phyloP scores from a whole-genome alignment of 2,113 vertebrate genomes.

The Thinocorus orbignyianus region DNA sequence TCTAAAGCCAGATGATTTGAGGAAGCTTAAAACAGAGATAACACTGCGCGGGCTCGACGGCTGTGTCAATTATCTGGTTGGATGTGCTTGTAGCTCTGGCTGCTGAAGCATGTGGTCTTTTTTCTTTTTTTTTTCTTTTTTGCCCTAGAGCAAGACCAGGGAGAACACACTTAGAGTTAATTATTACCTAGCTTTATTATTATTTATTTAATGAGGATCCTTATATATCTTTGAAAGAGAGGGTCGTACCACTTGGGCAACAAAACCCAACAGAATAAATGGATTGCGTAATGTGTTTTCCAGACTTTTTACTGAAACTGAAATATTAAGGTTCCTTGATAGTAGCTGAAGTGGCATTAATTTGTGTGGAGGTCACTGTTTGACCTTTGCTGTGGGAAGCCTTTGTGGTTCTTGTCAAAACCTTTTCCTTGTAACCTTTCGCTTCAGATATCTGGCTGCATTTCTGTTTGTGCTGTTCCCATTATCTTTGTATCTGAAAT shows the following conservation, averaged over 20 bases:
- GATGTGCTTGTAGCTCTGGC: background rate
- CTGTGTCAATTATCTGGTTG: constrained; percentile 36
- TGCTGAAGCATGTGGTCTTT: background rate
- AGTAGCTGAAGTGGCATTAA: background rate
- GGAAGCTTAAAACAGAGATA: constrained; percentile 59
- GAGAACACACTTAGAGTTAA: background rate
- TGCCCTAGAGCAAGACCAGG: background rate
- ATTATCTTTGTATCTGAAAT: constrained; percentile 5
- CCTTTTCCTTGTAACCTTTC: constrained; percentile 21
- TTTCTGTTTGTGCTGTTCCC: background rate
- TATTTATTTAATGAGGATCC: background rate
- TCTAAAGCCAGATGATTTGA: constrained; percentile 47
- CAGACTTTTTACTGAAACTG: background rate
- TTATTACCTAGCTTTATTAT: background rate
- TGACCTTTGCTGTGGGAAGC: constrained; percentile 23
- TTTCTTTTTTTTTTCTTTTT: background rate
- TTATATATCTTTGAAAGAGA: background rate
- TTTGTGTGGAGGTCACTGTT: background rate
- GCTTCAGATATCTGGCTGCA: background rate
- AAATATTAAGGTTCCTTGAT: background rate
- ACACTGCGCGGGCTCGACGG: background rate
- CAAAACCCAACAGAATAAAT: background rate
- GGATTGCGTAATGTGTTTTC: background rate
- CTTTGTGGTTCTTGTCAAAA: background rate
- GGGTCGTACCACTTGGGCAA: background rate